These are phyloP conservation scores for Hydropsyche tenuis DNA, from an alignment of 1,140 invertebrate genomes.

Conservation along the genomic window DNA sequence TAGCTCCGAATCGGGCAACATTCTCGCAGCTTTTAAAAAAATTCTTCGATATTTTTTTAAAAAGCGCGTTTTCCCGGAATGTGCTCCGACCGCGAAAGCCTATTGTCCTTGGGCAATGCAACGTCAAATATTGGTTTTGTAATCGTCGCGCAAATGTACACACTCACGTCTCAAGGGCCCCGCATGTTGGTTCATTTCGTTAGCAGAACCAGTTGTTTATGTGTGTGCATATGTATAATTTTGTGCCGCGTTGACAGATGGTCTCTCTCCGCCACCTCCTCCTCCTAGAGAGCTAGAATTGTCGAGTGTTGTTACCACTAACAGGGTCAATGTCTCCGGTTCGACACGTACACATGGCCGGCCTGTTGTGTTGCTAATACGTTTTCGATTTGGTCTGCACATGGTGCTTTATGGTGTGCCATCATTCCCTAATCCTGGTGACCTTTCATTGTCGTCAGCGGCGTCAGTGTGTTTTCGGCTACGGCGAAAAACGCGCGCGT, in stretches of 20 bases:
- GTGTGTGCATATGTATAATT: conserved; percentile 12
- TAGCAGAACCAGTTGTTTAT: conserved; percentile 31
- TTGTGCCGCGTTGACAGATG: conserved; percentile 11
- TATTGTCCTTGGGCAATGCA: conserved; percentile 6
- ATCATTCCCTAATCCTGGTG: conserved; percentile 7
- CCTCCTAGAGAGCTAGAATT: not conserved
- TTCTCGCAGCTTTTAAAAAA: not conserved
- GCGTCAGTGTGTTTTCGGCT: not conserved
- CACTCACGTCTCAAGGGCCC: conserved; percentile 12
- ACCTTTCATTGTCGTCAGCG: not conserved
- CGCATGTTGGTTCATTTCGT: conserved; percentile 22
- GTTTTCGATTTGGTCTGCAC: conserved; percentile 16
- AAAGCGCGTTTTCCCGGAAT: not conserved
- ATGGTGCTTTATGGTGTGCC: not conserved
- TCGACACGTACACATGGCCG: not conserved
- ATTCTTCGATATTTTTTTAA: not conserved
- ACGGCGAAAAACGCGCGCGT: not conserved
- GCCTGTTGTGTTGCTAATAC: not conserved
- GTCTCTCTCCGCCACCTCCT: not conserved
- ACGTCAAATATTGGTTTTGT: conserved; percentile 20
- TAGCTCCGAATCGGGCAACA: no score
- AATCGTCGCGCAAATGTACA: conserved; percentile 6
- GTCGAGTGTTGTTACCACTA: not conserved
- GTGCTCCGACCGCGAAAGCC: no score
- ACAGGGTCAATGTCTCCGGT: conserved; percentile 27